These are phyloP conservation scores for Betta splendens DNA, from an alignment of 2,797 vertebrate genomes.

Conservation along the genomic window DNA sequence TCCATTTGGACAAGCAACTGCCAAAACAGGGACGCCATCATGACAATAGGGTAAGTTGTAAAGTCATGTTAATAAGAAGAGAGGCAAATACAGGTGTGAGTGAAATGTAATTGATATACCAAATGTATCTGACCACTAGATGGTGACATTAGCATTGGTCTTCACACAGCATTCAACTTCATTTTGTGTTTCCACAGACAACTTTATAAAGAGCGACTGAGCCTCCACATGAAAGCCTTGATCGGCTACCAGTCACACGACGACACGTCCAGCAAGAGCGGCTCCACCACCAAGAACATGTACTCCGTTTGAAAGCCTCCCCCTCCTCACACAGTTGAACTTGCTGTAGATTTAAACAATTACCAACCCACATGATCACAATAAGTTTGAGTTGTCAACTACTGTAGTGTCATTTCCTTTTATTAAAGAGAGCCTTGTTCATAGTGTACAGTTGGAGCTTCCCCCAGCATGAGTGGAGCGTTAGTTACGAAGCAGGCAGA, in stretches of 20 bases:
- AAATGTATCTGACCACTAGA: constrained; percentile 45
- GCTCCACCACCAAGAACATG: constrained; percentile 89
- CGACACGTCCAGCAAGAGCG: constrained; percentile 89
- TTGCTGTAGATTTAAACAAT: constrained; percentile 84
- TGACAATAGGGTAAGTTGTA: constrained; percentile 84
- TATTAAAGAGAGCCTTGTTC: constrained; percentile 69
- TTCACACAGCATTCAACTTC: background rate
- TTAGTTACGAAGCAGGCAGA: constrained; percentile 25
- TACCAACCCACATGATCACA: constrained; percentile 76
- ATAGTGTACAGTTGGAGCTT: constrained; percentile 66
- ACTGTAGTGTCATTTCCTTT: constrained; percentile 83
- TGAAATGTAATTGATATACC: background rate
- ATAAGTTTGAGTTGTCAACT: constrained; percentile 79
- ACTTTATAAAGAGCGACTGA: constrained; percentile 86
- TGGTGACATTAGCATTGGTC: constrained; percentile 21
- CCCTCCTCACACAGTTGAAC: constrained; percentile 47
- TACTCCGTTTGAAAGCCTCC: constrained; percentile 82
- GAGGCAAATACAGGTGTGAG: background rate
- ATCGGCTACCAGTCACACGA: constrained; percentile 88
- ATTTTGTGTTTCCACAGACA: constrained; percentile 67
- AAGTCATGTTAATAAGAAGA: background rate
- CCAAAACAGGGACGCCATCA: constrained; percentile 86
- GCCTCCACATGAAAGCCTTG: constrained; percentile 78
- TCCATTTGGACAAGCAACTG: constrained; percentile 88
- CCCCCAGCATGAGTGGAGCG: constrained; percentile 34